Evolutionary conservation across 2,888 invertebrate genomes (phyloP).

Genomic region (Ryuthela nishihirai): DNA sequence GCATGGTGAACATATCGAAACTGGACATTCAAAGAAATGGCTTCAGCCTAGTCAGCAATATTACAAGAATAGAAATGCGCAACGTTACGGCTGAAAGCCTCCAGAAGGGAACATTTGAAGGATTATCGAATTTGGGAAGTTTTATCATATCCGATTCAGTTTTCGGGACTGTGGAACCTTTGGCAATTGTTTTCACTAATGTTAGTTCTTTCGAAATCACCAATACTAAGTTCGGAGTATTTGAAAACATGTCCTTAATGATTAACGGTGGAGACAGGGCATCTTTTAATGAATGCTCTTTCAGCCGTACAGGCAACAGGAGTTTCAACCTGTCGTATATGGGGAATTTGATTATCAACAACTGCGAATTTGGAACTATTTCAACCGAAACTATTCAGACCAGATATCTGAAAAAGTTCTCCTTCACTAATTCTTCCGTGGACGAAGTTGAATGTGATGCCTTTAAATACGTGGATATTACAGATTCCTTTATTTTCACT

Average conservation of each 20-base stretch:
- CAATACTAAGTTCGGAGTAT: neutral
- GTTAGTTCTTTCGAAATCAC: neutral
- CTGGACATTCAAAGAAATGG: conserved; percentile 1
- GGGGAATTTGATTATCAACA: neutral
- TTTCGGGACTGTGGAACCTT: neutral
- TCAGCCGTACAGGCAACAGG: neutral
- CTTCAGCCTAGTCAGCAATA: neutral
- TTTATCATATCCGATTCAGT: neutral
- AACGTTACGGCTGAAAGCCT: neutral
- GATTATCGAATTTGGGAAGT: neutral
- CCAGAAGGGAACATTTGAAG: neutral
- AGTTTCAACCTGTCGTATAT: conserved; percentile 4
- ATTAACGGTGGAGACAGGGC: neutral
- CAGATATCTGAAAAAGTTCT: neutral
- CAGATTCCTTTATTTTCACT: conserved; percentile 1
- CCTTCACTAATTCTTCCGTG: neutral
- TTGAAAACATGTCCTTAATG: neutral
- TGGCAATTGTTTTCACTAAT: conserved; percentile 3
- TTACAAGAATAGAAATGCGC: neutral
- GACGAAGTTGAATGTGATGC: conserved; percentile 1
- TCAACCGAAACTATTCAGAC: neutral
- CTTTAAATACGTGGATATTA: conserved; percentile 1
- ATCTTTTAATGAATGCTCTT: neutral
- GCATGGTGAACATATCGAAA: conserved; percentile 1
- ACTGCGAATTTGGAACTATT: conserved; percentile 1